phyloP scores from a whole-genome alignment of 2,113 vertebrate genomes.

The Epinephelus lanceolatus region DNA sequence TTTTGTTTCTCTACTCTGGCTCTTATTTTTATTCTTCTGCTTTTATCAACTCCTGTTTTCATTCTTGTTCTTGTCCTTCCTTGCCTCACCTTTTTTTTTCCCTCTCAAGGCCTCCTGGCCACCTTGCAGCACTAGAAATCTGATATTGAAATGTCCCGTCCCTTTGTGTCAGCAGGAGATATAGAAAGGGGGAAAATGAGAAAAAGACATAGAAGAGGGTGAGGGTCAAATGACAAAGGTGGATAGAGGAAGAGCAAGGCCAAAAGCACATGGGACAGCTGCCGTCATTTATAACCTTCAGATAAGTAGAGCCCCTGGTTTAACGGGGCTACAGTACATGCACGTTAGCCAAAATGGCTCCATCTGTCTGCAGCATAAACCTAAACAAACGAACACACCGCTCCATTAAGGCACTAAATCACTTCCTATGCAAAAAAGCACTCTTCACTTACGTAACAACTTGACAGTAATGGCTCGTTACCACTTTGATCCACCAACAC shows the following conservation, averaged over 20 bases:
- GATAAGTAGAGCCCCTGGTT: background rate
- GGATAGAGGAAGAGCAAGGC: conserved; percentile 36
- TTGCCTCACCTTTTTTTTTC: background rate
- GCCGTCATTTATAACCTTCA: conserved; percentile 57
- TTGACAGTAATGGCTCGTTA: conserved; percentile 79
- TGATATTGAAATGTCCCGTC: conserved; percentile 62
- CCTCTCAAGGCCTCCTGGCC: conserved; percentile 37
- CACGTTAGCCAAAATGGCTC: conserved; percentile 43
- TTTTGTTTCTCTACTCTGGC: conserved; percentile 7
- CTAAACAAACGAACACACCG: conserved; percentile 55
- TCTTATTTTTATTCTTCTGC: conserved; percentile 27
- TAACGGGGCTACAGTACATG: background rate
- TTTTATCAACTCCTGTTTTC: conserved; percentile 5
- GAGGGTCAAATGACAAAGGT: conserved; percentile 58
- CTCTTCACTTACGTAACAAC: conserved; percentile 72
- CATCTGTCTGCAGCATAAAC: conserved; percentile 40
- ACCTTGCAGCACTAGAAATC: conserved; percentile 43
- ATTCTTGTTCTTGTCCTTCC: conserved; percentile 14
- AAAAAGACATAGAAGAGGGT: conserved; percentile 30
- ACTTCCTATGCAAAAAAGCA: conserved; percentile 62
- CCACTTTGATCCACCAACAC: conserved; percentile 79
- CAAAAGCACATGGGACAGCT: conserved; percentile 33
- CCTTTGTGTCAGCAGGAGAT: conserved; percentile 34
- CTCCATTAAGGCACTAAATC: conserved; percentile 66
- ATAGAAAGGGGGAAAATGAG: conserved; percentile 45